phyloP scores from a whole-genome alignment of 1,140 invertebrate genomes.

The Leptinotarsa lineolata region DNA sequence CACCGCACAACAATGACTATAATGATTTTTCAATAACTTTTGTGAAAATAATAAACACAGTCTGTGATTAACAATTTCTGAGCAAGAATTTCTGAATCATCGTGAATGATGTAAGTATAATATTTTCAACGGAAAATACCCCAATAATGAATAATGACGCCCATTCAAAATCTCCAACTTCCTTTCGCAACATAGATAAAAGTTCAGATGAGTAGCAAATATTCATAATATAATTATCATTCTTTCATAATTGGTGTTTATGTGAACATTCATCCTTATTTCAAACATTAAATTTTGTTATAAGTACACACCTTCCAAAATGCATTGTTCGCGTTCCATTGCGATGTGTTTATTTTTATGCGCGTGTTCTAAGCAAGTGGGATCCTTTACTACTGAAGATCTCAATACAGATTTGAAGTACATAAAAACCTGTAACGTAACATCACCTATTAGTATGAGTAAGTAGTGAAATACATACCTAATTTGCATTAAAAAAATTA shows the following conservation, averaged over 20 bases:
- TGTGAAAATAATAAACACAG: too few species aligned
- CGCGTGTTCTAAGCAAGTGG: not conserved
- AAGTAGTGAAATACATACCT: constrained; percentile 30
- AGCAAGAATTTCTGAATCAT: too few species aligned
- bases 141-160: not conserved
- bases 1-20: too few species aligned
- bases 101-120: too few species aligned
- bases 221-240: not conserved
- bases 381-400: constrained; percentile 34
- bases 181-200: not conserved
- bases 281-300: too few species aligned
- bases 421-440: constrained; percentile 45
- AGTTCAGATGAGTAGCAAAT: constrained; percentile 1
- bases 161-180: not conserved
- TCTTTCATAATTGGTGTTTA: not conserved
- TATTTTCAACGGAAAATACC: too few species aligned
- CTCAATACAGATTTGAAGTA: constrained; percentile 42
- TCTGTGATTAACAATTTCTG: too few species aligned
- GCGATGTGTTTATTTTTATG: constrained; percentile 13
- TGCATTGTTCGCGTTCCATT: not conserved
- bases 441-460: constrained; percentile 44
- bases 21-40: too few species aligned
- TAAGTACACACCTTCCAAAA: not conserved
- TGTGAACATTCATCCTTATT: too few species aligned
- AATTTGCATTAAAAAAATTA: too few species aligned